Conservation (phyloP, 2,888 invertebrate species). For the Chrysotoxum bicinctum region DNA sequence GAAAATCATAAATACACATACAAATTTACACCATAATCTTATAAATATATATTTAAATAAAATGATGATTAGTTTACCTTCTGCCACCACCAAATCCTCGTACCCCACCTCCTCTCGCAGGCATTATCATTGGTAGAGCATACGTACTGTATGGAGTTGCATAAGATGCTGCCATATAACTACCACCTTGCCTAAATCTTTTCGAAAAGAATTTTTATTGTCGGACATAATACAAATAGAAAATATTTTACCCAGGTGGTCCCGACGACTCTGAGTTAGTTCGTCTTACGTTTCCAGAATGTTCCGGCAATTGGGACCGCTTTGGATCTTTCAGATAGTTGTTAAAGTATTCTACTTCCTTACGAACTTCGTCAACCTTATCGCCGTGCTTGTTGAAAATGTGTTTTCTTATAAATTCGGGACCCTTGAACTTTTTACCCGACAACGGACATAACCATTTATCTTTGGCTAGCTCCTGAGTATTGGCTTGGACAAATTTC, state of each 20-base stretch:
- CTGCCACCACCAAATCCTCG: conserved; percentile 81
- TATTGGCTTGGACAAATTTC: conserved; percentile 97
- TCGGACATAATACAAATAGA: background rate
- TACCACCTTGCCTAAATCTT: conserved; percentile 77
- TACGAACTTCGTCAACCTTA: conserved; percentile 97
- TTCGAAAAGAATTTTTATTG: background rate
- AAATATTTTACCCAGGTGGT: conserved; percentile 53
- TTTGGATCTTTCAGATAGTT: conserved; percentile 97
- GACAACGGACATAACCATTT: conserved; percentile 99
- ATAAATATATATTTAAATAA: conserved; percentile 15
- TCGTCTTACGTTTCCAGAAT: conserved; percentile 83
- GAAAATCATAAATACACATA: conserved; percentile 36
- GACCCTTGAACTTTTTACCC: conserved; percentile 99
- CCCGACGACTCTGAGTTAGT: conserved; percentile 77
- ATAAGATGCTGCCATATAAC: conserved; percentile 81
- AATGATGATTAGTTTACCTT: conserved; percentile 72
- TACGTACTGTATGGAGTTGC: conserved; percentile 82
- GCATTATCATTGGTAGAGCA: conserved; percentile 82
- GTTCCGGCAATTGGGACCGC: conserved; percentile 95
- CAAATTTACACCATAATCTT: conserved; percentile 37
- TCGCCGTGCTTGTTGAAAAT: conserved; percentile 98
- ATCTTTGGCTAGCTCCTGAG: conserved; percentile 97
- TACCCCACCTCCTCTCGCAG: conserved; percentile 81
- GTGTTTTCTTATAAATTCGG: conserved; percentile 99
- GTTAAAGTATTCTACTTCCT: conserved; percentile 98